Conservation (phyloP, 2,797 vertebrate genomes). For the Alosa sapidissima region DNA sequence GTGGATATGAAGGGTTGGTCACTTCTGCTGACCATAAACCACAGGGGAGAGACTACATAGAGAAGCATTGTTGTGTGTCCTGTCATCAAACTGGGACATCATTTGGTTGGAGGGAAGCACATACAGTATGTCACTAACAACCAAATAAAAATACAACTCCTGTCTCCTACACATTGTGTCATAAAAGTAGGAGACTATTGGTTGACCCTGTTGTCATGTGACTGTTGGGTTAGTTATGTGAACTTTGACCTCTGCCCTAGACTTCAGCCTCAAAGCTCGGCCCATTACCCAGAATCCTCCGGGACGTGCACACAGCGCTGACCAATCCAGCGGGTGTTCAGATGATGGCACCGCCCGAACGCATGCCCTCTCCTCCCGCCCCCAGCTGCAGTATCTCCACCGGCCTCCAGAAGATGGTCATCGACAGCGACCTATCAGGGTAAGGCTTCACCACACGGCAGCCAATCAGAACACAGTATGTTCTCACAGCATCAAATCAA, state of each 20-base stretch:
- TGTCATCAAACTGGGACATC: too few relatives aligned
- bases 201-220: not conserved
- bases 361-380: slow-evolving; percentile 76
- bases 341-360: slow-evolving; percentile 76
- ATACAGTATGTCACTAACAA: too few relatives aligned
- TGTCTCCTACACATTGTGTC: too few relatives aligned
- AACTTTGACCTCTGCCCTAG: slow-evolving; percentile 62
- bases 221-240: not conserved
- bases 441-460: slow-evolving; percentile 63
- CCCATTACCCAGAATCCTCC: slow-evolving; percentile 91
- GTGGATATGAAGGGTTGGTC: not conserved
- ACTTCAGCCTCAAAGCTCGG: slow-evolving; percentile 86
- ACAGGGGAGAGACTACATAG: too few relatives aligned
- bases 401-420: slow-evolving; percentile 96
- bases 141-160: too few relatives aligned
- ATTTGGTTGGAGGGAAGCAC: too few relatives aligned
- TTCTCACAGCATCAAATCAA: not conserved
- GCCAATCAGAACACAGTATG: not conserved
- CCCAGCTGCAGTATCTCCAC: slow-evolving; percentile 86
- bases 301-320: slow-evolving; percentile 89
- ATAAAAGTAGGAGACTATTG: too few relatives aligned
- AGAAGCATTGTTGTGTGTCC: too few relatives aligned
- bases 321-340: slow-evolving; percentile 84
- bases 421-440: slow-evolving; percentile 94
- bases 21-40: not conserved